Base-by-base conservation (phyloP, 2,888 invertebrate species). In the Pterostichus niger region DNA sequence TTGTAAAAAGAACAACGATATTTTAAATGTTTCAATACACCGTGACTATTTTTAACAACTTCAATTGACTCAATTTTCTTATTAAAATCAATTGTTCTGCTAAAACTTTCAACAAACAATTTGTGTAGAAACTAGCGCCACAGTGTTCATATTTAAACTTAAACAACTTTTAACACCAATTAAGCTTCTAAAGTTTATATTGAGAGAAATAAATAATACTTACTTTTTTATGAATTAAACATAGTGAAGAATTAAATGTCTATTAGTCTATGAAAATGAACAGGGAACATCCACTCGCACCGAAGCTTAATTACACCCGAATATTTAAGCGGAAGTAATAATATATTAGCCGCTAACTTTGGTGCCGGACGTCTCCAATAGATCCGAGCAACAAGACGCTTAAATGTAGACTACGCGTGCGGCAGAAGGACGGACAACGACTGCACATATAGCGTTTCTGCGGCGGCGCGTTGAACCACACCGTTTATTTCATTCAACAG, bases 401-500 rank as follows among this genome's bases (percentile, higher is more conserved):
- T 44, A 9, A 40, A 40, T 44, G 68, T 40, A 17, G 68, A 71
- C 68, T 71, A 44, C 64, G 15, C 68, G 44, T 40, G 6, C 68
- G 6, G 44, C 17, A 44, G 44, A 71, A 15, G n/a, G 6, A 15
- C 44, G 44, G 44, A 11, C 59, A n/a, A 9, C 24, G 40, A 40
- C 40, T 15, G 68, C 13, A 33, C 64, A 13, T 49, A n/a, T 6
- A 17, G 13, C 15, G 56, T 0, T 13, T 17, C 24, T 46, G 68
- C 68, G 68, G 11, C 68, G 40, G 17, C 68, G 68, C 68, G 40
- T 13, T 9, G 61, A 7, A 17, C 17, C 44, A 40, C 15, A 71
- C 15, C 46, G 0, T 56, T 71, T 71, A 40, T 44, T 71, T 44
- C 68, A 71, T 64, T 64, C 68, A 40, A 71, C 68, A 40, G 46